phyloP scores from a whole-genome alignment of 2,797 vertebrate genomes.

The Spondyliosoma cantharus region DNA sequence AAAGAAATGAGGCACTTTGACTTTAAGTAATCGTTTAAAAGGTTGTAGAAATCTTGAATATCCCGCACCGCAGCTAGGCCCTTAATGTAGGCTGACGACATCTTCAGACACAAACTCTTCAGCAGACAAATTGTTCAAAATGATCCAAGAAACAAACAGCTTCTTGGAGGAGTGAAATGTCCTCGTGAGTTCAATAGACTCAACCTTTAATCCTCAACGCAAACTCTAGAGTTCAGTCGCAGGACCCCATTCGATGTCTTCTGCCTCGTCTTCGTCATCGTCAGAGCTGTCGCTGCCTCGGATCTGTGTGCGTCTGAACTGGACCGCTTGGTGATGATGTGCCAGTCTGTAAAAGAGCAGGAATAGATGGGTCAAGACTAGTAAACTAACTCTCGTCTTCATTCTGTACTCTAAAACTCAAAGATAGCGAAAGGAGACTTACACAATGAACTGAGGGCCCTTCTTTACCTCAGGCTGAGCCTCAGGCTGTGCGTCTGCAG shows the following conservation, averaged over 20 bases:
- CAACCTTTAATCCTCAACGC: background rate
- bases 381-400: background rate
- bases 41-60: conserved; percentile 8
- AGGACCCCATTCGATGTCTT: conserved; percentile 93
- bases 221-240: conserved; percentile 91
- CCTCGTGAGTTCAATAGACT: background rate
- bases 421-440: conserved; percentile 53
- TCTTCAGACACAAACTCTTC: conserved; percentile 17
- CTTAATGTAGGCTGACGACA: background rate
- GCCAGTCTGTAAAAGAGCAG: conserved; percentile 82
- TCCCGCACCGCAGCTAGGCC: background rate
- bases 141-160: background rate
- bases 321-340: conserved; percentile 88
- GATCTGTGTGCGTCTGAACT: conserved; percentile 89
- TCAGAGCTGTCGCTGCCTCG: conserved; percentile 89
- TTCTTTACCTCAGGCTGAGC: conserved; percentile 68
- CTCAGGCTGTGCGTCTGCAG: conserved; percentile 74
- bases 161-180: conserved; percentile 25
- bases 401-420: background rate
- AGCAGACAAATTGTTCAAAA: conserved; percentile 22
- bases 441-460: conserved; percentile 80
- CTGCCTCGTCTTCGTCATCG: conserved; percentile 68
- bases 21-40: conserved; percentile 9
- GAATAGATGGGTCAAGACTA: conserved; percentile 9
- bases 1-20: conserved; percentile 55